These are phyloP conservation scores for Lithobates pipiens DNA, from an alignment of 2,797 vertebrate genomes.

Conservation along the genomic window DNA sequence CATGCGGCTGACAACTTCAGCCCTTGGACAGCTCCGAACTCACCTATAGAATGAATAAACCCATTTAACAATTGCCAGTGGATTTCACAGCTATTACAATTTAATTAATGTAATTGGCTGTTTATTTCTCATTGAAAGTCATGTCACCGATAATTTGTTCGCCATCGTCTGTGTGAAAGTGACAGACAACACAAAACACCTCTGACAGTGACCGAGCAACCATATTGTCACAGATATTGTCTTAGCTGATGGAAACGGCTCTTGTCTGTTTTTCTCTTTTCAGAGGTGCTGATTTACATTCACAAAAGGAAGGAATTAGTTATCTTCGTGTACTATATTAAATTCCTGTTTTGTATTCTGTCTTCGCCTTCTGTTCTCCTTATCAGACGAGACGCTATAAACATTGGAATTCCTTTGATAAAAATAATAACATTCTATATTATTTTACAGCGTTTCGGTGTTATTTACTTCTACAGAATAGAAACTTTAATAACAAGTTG, in stretches of 20 bases:
- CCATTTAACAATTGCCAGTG: conserved; percentile 27
- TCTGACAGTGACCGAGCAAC: conserved; percentile 44
- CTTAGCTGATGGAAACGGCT: conserved; percentile 9
- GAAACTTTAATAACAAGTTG: not conserved
- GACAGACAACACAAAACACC: conserved; percentile 44
- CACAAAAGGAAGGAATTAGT: conserved; percentile 33
- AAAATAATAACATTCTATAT: conserved; percentile 4
- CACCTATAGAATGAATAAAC: conserved; percentile 10
- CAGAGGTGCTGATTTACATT: conserved; percentile 32
- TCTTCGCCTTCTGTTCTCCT: conserved; percentile 6
- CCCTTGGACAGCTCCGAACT: conserved; percentile 23
- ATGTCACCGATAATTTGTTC: conserved; percentile 51
- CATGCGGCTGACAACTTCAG: not conserved
- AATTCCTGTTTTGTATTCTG: conserved; percentile 15
- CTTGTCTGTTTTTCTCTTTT: not conserved
- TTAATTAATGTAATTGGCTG: conserved; percentile 59
- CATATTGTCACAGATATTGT: conserved; percentile 20
- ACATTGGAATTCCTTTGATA: conserved; percentile 8
- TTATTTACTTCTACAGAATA: not conserved
- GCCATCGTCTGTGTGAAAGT: conserved; percentile 4
- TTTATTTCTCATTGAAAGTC: conserved; percentile 52
- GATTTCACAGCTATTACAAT: conserved; percentile 23
- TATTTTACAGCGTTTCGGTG: not conserved
- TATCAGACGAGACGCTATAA: conserved; percentile 14
- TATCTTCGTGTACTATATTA: conserved; percentile 37